Base-by-base conservation (phyloP, 2,888 invertebrate genomes). In the Synanthedon myopaeformis region DNA sequence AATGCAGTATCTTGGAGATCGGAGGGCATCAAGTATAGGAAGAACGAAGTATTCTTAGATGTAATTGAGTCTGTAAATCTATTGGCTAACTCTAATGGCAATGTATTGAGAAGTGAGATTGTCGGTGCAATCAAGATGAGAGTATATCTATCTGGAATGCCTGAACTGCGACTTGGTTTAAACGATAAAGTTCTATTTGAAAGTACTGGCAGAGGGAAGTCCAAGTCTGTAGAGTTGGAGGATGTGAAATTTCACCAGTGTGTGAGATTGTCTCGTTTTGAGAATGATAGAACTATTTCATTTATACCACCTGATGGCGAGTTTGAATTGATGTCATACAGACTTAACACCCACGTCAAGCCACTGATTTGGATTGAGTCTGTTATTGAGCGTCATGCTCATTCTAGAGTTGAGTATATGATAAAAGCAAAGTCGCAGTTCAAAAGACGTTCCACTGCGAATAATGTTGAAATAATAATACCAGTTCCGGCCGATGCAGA, bases 221-320 rank as follows among this genome's bases (percentile, higher is more conserved):
- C 97, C 14, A 99, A 99, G 77, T 97, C 98, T 17, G 99, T 99
- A 0, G 99, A 99, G 76, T 78, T 99, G 57, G 99, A 99, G 81
- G 99, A 99, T 86, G 98, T 98, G 0, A 99, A 99, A 75, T 99
- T 99, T 73, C 99, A 99, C 77, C 99, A 99, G 74, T 99, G 99
- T 77, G 99, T 99, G 0, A 90, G 99, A 60, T 82, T 99, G 59
- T 98, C 98, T 0, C 90, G 99, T 54, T 99, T 99, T 79, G 99
- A 99, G 78, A 98, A 98, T 77, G 99, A 99, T 76, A 91, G 99
- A 54, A 99, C 99, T 0, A 98, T 98, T 65, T 98, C 96, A 0
- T 99, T 99, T 76, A 98, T 99, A 70, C 99, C 99, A 55, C 99
- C 99, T 0, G 99, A 99, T 88, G 99, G 99, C 14, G 99, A 99